These are phyloP conservation scores for Zaprionus camerounensis DNA, from an alignment of 1,140 invertebrate genomes.

Conservation along the genomic window DNA sequence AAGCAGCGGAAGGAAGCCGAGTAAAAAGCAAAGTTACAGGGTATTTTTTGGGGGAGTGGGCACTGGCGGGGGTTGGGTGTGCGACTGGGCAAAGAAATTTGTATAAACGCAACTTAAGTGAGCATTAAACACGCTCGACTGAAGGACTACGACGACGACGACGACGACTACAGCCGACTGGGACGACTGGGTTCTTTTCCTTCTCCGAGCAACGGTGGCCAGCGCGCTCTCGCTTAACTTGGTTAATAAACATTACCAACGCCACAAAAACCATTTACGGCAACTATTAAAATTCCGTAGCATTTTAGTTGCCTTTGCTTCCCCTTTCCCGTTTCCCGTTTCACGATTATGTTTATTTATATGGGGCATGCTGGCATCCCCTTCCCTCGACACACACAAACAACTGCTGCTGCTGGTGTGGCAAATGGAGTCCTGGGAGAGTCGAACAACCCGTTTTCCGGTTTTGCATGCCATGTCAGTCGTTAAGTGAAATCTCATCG, in stretches of 20 bases:
- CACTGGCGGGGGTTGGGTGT: not conserved
- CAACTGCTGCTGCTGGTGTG: not conserved
- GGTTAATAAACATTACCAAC: slow-evolving; percentile 82
- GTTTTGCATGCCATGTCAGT: slow-evolving; percentile 42
- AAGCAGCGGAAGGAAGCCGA: slow-evolving; percentile 34
- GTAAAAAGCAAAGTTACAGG: slow-evolving; percentile 37
- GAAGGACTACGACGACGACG: slow-evolving; percentile 45
- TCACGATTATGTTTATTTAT: slow-evolving; percentile 79
- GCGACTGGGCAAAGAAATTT: slow-evolving; percentile 57
- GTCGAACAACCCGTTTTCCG: slow-evolving; percentile 29
- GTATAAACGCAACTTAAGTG: slow-evolving; percentile 82
- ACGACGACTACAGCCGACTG: not conserved
- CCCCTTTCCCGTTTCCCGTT: slow-evolving; percentile 23
- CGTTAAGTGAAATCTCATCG: slow-evolving; percentile 62
- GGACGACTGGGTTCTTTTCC: slow-evolving; percentile 15
- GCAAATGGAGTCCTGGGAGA: not conserved
- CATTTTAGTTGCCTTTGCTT: slow-evolving; percentile 69
- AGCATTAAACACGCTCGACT: slow-evolving; percentile 78
- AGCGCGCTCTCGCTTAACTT: slow-evolving; percentile 53
- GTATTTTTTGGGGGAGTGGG: slow-evolving; percentile 9
- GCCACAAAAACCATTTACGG: slow-evolving; percentile 80
- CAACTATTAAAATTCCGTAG: slow-evolving; percentile 79
- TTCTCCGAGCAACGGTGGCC: slow-evolving; percentile 23
- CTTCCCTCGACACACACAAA: slow-evolving; percentile 16
- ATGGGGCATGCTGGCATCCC: slow-evolving; percentile 38